Base-by-base conservation (phyloP, 2,113 vertebrate species). In the Podarcis raffonei region DNA sequence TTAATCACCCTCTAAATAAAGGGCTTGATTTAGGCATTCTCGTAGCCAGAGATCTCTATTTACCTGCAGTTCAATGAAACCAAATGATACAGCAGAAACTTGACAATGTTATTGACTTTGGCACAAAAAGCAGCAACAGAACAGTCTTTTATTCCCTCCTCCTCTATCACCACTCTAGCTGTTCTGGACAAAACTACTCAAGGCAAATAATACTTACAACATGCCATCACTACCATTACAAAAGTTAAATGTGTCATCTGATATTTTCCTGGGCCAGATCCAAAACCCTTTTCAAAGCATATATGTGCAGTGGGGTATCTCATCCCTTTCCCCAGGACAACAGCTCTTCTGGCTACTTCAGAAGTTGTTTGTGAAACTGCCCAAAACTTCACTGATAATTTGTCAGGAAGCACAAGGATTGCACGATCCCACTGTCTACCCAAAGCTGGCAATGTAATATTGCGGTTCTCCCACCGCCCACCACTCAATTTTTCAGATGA, bases 101-200 rank as follows among this genome's bases (percentile, higher is more conserved):
- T 87, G 65, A 86, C 0, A 0, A 2, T 79, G 1, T 62, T 80
- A 86, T 6, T 22, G 85, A 81, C 39, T 59, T n/a, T 80, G 30
- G 1, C 66, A 66, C n/a, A 72, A 88, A 2, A 3, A 86, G 7
- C 77, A 69, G 1, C 15, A 82, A 25, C 79, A 69, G 2, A 90
- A 90, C 2, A 66, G 32, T 2, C 30, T 90, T 93, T 88, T 48
- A 84, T 86, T 18, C n/a, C 59, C 23, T 69, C 57, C n/a, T 32
- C 39, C 20, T 3, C 16, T 9, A 88, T n/a, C 53, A 62, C 25
- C 3, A 35, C 3, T 0, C 5, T 57, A 22, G 30, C 5, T 85
- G 48, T 81, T 22, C 69, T 0, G 80, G 5, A 83, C 18, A 11
- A 91, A 89, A 53, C 78, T 20, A 86, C 1, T 78, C 15, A 66